phyloP scores from a whole-genome alignment of 2,888 invertebrate species.

The Anorthoa munda region DNA sequence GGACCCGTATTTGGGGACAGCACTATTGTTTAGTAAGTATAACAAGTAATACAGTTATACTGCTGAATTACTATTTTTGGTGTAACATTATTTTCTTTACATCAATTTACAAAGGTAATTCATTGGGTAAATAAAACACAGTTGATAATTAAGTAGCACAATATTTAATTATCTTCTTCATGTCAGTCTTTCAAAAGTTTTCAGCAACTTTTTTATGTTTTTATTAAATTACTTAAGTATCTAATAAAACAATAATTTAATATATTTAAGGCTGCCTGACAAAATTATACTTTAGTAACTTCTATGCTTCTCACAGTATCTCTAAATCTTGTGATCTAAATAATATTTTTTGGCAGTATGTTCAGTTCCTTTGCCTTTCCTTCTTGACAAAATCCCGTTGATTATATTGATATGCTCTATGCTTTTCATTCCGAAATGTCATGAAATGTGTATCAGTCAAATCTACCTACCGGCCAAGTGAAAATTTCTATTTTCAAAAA shows the following conservation, averaged over 20 bases:
- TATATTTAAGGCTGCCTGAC: not conserved
- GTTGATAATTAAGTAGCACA: not conserved
- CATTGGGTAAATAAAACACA: slow-evolving; percentile 7
- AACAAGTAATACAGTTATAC: slow-evolving; percentile 25
- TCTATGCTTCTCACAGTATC: not conserved
- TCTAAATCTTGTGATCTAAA: not conserved
- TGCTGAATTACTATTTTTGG: not conserved
- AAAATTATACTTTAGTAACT: no score
- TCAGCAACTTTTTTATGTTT: not conserved
- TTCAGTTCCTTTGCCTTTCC: slow-evolving; percentile 13
- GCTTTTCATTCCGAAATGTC: slow-evolving; percentile 24
- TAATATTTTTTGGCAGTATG: slow-evolving; percentile 14
- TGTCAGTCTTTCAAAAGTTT: slow-evolving; percentile 18
- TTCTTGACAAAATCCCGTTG: not conserved
- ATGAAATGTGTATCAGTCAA: not conserved
- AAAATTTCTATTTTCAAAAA: slow-evolving; percentile 28
- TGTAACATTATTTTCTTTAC: not conserved
- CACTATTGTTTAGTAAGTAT: slow-evolving; percentile 38
- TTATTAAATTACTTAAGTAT: not conserved
- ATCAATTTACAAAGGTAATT: not conserved
- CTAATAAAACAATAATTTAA: not conserved
- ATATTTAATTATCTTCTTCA: slow-evolving; percentile 23
- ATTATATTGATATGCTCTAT: slow-evolving; percentile 12
- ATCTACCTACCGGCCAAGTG: not conserved
- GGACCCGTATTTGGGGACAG: slow-evolving; percentile 38